Evolutionary conservation across 2,888 invertebrate genomes (phyloP).

Genomic region (Lissocephala sabroskyi): DNA sequence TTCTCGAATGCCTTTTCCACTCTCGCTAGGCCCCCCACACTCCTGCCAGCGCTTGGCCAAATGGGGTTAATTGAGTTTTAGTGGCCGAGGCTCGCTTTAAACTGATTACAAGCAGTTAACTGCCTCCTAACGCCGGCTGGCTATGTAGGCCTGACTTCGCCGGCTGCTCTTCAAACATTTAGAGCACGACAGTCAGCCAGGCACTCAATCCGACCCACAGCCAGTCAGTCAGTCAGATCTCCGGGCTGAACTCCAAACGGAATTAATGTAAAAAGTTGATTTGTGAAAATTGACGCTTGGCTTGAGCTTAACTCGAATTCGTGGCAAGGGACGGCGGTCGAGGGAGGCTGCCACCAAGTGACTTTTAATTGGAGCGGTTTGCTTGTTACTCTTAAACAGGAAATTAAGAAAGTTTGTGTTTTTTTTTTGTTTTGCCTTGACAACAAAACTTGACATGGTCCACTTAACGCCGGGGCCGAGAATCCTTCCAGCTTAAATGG

Average conservation of each 20-base stretch:
- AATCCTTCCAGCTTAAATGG: too few relatives aligned
- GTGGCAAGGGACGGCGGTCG: neutral
- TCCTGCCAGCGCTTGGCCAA: too few relatives aligned
- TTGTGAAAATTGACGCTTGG: constrained; percentile 54
- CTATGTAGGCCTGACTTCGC: neutral
- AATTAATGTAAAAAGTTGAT: constrained; percentile 59
- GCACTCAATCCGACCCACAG: too few relatives aligned
- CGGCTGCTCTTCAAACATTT: constrained; percentile 43
- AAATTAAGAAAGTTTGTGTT: constrained; percentile 47
- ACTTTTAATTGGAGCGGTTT: constrained; percentile 48
- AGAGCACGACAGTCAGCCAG: constrained; percentile 31
- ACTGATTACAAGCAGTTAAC: constrained; percentile 50
- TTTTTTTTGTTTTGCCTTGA: too few relatives aligned
- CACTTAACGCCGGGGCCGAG: too few relatives aligned
- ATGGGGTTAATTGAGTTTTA: constrained; percentile 68
- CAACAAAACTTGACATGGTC: too few relatives aligned
- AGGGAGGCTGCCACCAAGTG: constrained; percentile 8
- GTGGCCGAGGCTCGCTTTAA: constrained; percentile 61
- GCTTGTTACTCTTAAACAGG: constrained; percentile 26
- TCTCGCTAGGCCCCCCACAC: constrained; percentile 35
- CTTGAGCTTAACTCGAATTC: constrained; percentile 1
- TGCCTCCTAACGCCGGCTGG: neutral
- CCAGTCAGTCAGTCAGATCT: constrained; percentile 23
- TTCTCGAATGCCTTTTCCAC: constrained; percentile 27
- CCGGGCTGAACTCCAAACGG: constrained; percentile 19